Conservation (phyloP, 2,113 vertebrate species). For the Phasianus colchicus region DNA sequence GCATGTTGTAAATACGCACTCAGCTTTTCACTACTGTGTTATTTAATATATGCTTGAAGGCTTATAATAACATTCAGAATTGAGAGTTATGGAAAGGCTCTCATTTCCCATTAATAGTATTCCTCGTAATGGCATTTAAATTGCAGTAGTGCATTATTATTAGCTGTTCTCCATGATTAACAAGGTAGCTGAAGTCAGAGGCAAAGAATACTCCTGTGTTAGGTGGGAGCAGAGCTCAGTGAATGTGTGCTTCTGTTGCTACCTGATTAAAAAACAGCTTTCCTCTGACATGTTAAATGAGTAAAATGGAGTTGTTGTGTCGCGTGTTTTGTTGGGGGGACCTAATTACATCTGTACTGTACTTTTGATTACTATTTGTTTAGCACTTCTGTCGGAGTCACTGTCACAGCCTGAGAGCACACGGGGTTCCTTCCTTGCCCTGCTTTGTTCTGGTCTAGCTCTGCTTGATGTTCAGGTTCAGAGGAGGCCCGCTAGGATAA, state of each 20-base stretch:
- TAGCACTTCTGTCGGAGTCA: neutral
- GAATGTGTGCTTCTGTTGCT: neutral
- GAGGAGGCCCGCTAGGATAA: too few relatives aligned
- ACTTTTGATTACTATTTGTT: neutral
- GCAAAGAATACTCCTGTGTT: neutral
- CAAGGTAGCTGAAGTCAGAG: neutral
- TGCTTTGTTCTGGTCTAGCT: neutral
- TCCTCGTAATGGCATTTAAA: constrained; percentile 1
- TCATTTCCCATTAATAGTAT: neutral
- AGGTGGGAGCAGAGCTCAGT: neutral
- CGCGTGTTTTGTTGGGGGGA: neutral
- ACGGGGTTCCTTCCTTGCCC: neutral
- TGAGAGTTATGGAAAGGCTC: neutral
- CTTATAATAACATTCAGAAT: neutral
- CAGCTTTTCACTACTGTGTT: neutral
- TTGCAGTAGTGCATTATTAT: neutral
- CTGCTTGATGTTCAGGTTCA: neutral
- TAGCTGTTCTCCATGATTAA: neutral
- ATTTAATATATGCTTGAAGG: neutral
- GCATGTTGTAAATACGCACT: neutral
- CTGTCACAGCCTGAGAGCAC: neutral
- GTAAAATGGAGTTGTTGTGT: neutral
- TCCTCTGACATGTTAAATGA: neutral
- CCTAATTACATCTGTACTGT: neutral
- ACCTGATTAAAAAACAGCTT: neutral